Evolutionary conservation across 2,888 invertebrate genomes (phyloP), one percentile per base, ranked within the genome.

Genomic region (Drosophila subsilvestris): DNA sequence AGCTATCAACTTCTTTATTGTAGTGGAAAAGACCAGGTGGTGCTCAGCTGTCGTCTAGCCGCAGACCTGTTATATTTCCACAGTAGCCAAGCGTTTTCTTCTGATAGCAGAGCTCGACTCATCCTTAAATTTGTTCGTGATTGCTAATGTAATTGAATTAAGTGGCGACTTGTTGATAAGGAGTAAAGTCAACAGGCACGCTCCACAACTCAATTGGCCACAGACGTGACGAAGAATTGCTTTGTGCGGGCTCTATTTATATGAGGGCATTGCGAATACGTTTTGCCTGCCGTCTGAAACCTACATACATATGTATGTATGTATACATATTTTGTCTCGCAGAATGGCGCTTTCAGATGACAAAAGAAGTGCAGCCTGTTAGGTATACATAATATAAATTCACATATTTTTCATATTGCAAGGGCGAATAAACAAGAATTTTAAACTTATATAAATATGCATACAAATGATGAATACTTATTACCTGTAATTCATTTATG

Each of bases 141-240:
- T 81, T 83, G 76, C 79, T 84, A 82, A 83, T 88, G 82, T 87
- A 84, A 87, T 87, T 87, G 80, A 87, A 88, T 87, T 87, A 87
- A 88, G 86, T 88, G 86, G 84, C 88, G 82, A 87, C 87, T 88
- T 87, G 87, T 87, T 88, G 87, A 87, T 87, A 87, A 84, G 80
- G 76, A 80, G 79, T 74, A 79, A 77, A 80, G 76, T 82, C 82
- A 79, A 78, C 77, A 79, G 79, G 83, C 76, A 80, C 76, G 77
- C 80, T 78, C 65, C 75, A 76, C 72, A 78, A 74, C 79, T 83
- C 79, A 75, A 82, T 83, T 73, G 81, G 70, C 70, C 65, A 57
- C 72, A 44, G 60, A 63, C 27, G 56, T 47, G 45, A 47, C 47
- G 32, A 55, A 14, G 14, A 37, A 37, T 37, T 37, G 14, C 37